Conservation (phyloP, 2,113 vertebrate species). For the Cygnus atratus region DNA sequence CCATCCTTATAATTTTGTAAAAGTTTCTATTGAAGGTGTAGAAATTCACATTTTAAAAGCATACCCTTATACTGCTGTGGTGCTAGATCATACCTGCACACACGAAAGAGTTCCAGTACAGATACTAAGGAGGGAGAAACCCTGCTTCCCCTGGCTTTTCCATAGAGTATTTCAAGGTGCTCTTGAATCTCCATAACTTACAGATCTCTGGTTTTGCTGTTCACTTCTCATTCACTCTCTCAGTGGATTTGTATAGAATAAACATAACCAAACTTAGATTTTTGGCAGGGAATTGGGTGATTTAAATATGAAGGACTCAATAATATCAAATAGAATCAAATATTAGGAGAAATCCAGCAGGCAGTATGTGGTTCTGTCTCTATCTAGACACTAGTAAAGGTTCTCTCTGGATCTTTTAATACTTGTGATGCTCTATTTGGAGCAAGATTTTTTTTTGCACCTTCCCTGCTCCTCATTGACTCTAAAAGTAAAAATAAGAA, state of each 20-base stretch:
- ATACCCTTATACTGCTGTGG: fast-evolving
- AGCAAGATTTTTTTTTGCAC: background rate
- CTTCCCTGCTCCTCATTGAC: background rate
- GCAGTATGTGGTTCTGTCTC: background rate
- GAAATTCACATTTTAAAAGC: background rate
- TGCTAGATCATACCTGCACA: background rate
- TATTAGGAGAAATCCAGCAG: background rate
- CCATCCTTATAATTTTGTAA: background rate
- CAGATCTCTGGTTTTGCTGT: background rate
- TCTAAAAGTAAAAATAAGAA: background rate
- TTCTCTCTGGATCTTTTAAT: background rate
- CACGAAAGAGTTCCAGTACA: background rate
- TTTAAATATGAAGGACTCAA: background rate
- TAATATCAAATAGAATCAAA: background rate
- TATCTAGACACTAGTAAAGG: background rate
- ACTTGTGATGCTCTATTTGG: background rate
- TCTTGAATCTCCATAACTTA: background rate
- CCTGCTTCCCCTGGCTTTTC: background rate
- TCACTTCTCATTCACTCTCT: background rate
- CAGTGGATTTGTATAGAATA: fast-evolving
- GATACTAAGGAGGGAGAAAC: background rate
- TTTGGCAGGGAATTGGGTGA: background rate
- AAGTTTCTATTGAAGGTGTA: background rate
- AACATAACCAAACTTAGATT: background rate
- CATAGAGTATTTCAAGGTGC: fast-evolving